Evolutionary conservation across 2,888 invertebrate species (phyloP).

Genomic region (Orthonevra nobilis): DNA sequence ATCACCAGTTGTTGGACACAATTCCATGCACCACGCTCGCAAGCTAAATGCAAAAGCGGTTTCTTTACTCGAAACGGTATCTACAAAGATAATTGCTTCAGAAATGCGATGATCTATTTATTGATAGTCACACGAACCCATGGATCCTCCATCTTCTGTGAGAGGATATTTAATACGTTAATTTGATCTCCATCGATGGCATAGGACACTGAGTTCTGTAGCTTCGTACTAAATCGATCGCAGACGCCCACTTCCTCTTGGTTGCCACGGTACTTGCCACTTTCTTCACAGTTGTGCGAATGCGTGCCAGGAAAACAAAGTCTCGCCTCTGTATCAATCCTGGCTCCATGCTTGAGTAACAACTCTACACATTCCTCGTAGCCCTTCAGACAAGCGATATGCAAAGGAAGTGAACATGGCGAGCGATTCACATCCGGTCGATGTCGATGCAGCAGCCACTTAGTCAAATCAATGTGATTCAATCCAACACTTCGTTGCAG

Average conservation of each 20-base stretch:
- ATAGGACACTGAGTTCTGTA: slow-evolving; percentile 87
- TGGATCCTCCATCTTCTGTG: slow-evolving; percentile 86
- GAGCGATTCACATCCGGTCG: slow-evolving; percentile 85
- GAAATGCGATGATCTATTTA: no score
- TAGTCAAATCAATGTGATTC: slow-evolving; percentile 86
- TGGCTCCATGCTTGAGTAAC: slow-evolving; percentile 85
- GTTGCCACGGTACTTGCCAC: slow-evolving; percentile 83
- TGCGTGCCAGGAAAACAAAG: slow-evolving; percentile 89
- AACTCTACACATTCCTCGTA: slow-evolving; percentile 86
- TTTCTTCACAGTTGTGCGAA: slow-evolving; percentile 86
- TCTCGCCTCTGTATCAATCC: slow-evolving; percentile 86
- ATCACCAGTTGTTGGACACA: slow-evolving; percentile 85
- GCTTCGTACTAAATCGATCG: slow-evolving; percentile 80
- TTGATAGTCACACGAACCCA: slow-evolving; percentile 82
- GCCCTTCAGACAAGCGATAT: slow-evolving; percentile 87
- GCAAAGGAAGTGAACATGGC: slow-evolving; percentile 87
- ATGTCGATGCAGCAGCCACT: slow-evolving; percentile 85
- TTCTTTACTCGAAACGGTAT: slow-evolving; percentile 82
- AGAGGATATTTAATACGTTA: slow-evolving; percentile 84
- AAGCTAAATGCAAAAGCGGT: slow-evolving; percentile 85
- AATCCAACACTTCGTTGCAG: slow-evolving; percentile 88
- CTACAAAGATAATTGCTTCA: slow-evolving; percentile 67
- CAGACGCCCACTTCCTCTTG: slow-evolving; percentile 81
- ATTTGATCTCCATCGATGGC: slow-evolving; percentile 88
- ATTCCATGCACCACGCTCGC: slow-evolving; percentile 87